Base-by-base conservation (phyloP, 2,888 invertebrate species). In the Drosophila siamana region DNA sequence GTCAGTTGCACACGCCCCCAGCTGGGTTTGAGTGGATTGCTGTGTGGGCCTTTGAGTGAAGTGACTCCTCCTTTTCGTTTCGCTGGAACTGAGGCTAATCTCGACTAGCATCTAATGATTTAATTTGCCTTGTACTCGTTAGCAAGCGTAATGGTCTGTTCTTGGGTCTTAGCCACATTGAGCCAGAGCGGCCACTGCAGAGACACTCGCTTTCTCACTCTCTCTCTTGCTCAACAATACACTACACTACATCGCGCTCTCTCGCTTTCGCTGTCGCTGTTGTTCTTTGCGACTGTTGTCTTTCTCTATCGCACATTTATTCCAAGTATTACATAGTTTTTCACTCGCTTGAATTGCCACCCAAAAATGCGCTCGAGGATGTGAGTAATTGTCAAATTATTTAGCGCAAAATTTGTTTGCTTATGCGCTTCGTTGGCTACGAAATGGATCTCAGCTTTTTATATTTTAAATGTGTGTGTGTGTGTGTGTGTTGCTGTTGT, bases 381-480 rank as follows among this genome's bases (percentile, higher is more conserved):
- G 90, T 90, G 90, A 91, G 90, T 91, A 90, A 90, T 91, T 91
- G 91, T 91, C 90, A 91, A 91, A 91, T 91, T 91, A 91, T 91
- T 91, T 91, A 91, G 91, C 90, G 90, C 88, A 91, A 91, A 90
- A 87, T 91, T 91, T 91, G 91, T 91, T 91, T 91, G 91, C 87
- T 84, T 91, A 80, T 87, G 78, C 90, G 90, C 88, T 90, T 83
- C 90, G 91, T 78, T 90, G 89, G 84, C 78, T 82, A 56, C 80
- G 76, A 86, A 90, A 91, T 87, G 91, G 89, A 89, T 86, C 81
- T 77, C 76, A 76, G 80, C 78, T 77, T 74, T 71, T 74, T 69
- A 61, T 66, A 64, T 68, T 74, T 70, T 30, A 68, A 59, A 48
- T 51, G 5, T 19, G n/a, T 41, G 22, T 56, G 26, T 38, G 2